phyloP scores from a whole-genome alignment of 2,113 vertebrate species.

The Brachypodius melanocephalos region DNA sequence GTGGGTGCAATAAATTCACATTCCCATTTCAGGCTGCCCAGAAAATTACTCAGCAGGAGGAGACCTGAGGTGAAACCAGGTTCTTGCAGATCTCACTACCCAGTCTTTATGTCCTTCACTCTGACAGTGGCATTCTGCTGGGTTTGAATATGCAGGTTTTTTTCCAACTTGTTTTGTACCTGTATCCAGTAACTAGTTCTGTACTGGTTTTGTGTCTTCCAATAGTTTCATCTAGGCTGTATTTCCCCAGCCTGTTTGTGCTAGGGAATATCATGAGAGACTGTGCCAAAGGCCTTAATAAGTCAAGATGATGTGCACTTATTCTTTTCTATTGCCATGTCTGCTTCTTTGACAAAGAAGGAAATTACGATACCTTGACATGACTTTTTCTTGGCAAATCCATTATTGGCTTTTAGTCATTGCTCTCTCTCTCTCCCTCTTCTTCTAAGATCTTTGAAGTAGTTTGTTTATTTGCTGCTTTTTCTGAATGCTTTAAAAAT shows the following conservation, averaged over 20 bases:
- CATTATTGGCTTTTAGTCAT: conserved; percentile 37
- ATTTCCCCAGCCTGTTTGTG: neutral
- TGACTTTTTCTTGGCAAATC: conserved; percentile 19
- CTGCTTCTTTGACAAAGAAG: conserved; percentile 25
- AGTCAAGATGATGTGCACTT: conserved; percentile 9
- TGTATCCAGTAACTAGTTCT: neutral
- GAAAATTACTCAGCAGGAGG: neutral
- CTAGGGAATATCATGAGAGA: neutral
- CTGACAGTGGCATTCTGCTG: neutral
- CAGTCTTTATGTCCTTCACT: neutral
- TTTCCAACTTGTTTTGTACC: neutral
- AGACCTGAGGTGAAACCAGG: neutral
- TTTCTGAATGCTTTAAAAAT: neutral
- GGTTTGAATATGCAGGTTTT: neutral
- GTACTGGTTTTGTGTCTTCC: neutral
- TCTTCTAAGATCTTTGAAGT: neutral
- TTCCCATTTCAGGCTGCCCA: neutral
- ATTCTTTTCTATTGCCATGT: neutral
- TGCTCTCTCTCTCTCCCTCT: neutral
- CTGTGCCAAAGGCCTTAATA: conserved; percentile 9
- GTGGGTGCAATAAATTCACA: neutral
- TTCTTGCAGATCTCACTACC: neutral
- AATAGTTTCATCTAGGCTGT: neutral
- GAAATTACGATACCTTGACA: conserved; percentile 19
- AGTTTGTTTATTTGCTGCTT: conserved; percentile 31